Percentiles rank a stretch among this genome's conserved stretches.
phyloP scores from a whole-genome alignment of 2,113 vertebrate genomes.

The Zosterops borbonicus region DNA sequence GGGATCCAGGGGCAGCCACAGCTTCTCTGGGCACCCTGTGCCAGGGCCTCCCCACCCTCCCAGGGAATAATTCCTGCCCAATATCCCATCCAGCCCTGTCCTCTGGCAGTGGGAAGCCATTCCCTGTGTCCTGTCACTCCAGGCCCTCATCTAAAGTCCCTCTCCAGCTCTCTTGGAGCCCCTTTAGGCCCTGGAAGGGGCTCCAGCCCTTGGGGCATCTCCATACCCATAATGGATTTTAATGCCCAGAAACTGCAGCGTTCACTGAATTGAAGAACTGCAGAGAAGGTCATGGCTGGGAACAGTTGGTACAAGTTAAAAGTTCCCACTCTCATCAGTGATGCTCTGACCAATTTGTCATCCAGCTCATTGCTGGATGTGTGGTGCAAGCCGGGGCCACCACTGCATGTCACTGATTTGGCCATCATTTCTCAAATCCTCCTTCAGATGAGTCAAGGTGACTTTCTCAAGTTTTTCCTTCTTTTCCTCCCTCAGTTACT shows the following conservation, averaged over 20 bases:
- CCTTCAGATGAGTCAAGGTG: background rate
- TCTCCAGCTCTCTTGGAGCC: background rate
- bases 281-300: background rate
- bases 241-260: rapidly evolving
- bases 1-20: background rate
- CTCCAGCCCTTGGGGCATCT: background rate
- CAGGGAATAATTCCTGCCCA: background rate
- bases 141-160: background rate
- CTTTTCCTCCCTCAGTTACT: background rate
- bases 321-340: background rate
- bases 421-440: background rate
- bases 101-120: background rate
- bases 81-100: rapidly evolving
- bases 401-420: background rate
- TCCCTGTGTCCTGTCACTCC: background rate
- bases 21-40: background rate
- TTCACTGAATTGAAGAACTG: background rate
- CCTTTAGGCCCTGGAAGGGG: background rate
- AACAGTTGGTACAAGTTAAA: background rate
- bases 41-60: background rate
- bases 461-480: background rate
- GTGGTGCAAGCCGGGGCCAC: background rate
- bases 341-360: background rate
- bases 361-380: background rate
- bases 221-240: rapidly evolving